Conservation (phyloP, 2,797 vertebrate genomes). For the Miichthys miiuy region DNA sequence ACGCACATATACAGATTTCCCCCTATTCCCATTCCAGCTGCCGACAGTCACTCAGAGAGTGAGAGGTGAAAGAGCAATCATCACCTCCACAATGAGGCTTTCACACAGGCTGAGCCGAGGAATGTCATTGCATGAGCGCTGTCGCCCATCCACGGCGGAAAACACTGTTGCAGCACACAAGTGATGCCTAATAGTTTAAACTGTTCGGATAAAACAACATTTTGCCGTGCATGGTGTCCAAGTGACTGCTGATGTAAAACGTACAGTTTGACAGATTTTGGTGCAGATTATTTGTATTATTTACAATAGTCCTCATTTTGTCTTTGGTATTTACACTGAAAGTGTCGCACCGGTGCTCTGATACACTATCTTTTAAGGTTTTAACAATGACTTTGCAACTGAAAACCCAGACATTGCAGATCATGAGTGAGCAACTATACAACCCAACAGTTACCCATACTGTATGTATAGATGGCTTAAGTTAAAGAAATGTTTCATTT, state of each 20-base stretch:
- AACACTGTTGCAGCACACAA: constrained; percentile 15
- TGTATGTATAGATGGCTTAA: not conserved
- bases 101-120: constrained; percentile 64
- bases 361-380: not conserved
- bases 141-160: constrained; percentile 6
- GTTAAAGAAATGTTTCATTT: not conserved
- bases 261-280: not conserved
- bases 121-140: constrained; percentile 56
- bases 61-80: constrained; percentile 69
- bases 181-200: not conserved
- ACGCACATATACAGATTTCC: constrained; percentile 56
- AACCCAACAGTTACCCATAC: not conserved
- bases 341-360: not conserved
- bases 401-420: not conserved
- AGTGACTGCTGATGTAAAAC: not conserved
- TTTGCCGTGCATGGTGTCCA: not conserved
- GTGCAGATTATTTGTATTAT: not conserved
- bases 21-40: constrained; percentile 83
- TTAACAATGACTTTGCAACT: not conserved
- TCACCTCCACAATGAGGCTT: constrained; percentile 83
- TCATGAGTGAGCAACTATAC: not conserved
- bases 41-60: constrained; percentile 66
- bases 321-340: not conserved
- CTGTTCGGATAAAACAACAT: not conserved
- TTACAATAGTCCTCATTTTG: not conserved